Conservation (phyloP, 2,113 vertebrate species). For the Bos javanicus region DNA sequence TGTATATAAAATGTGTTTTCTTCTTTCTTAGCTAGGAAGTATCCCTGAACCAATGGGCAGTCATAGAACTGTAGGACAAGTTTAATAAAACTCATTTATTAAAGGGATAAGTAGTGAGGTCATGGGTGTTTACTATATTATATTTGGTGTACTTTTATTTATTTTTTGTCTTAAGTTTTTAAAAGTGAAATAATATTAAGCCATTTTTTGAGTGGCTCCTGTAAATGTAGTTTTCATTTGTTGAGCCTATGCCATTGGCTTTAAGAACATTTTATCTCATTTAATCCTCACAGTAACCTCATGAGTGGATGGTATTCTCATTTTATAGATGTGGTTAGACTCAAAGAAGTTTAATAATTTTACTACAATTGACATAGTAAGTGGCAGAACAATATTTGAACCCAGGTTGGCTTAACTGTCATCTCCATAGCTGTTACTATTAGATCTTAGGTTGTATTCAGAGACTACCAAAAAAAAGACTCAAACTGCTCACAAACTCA, state of each 20-base stretch:
- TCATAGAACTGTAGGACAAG: background rate
- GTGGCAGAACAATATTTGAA: background rate
- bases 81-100: conserved; percentile 11
- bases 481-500: background rate
- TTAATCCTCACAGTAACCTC: background rate
- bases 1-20: conserved; percentile 2
- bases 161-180: background rate
- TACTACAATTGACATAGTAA: background rate
- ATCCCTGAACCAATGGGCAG: background rate
- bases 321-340: background rate
- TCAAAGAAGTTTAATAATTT: background rate
- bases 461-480: background rate
- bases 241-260: background rate
- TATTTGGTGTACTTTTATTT: background rate
- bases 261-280: background rate
- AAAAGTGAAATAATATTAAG: background rate
- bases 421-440: background rate
- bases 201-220: conserved; percentile 6
- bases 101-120: conserved; percentile 5
- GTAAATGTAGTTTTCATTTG: background rate
- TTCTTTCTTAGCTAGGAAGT: background rate
- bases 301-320: background rate
- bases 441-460: background rate
- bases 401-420: background rate
- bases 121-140: background rate